Base-by-base conservation (phyloP, 1,140 invertebrate genomes). In the Triops cancriformis region DNA sequence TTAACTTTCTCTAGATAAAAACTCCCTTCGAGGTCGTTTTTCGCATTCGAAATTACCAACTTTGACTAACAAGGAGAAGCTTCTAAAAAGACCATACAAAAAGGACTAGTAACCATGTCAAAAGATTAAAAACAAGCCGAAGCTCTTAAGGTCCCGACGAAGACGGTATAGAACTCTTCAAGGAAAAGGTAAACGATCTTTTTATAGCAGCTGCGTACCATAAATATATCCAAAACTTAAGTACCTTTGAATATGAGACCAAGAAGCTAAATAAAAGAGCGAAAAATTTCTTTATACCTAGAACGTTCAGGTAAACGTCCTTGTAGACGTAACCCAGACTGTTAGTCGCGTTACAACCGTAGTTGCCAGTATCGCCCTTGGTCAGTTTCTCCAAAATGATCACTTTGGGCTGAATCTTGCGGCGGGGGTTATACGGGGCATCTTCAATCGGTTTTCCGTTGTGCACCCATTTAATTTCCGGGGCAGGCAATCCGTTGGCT, bases 301-400 rank as follows among this genome's bases (percentile, higher is more conserved):
- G 86, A 9, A 99, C 97, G 86, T 99, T 99, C 7, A 99, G 90
- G 83, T 95, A 99, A 72, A 98, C 94, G 88, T 99, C 97, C 83
- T 96, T 95, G 86, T 97, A 99, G 14, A 98, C 94, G 85, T 99
- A 99, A 41, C 98, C 98, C 80, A 96, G 88, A n/a, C 92, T 93
- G 85, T 99, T 99, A 78, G 96, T 98, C 0, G 97, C 97, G 86
- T 99, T 99, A 85, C 98, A 99, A 73, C 98, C 97, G 80, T 89
- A 88, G 72, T 89, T 87, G 78, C 95, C 96, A 7, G 96, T 98
- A 85, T 99, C 98, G 64, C 89, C 88, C 84, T 96, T 96, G 23
- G 88, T 87, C 26, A 99, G 85, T 81, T 92, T 91, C 14, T 90
- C 88, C 79, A 99, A 94, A 1, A 90, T 88, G 72, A 99, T 93